Evolutionary conservation across 2,797 vertebrate species (phyloP), one percentile per base, ranked within the genome.

Genomic region (Coendou prehensilis): DNA sequence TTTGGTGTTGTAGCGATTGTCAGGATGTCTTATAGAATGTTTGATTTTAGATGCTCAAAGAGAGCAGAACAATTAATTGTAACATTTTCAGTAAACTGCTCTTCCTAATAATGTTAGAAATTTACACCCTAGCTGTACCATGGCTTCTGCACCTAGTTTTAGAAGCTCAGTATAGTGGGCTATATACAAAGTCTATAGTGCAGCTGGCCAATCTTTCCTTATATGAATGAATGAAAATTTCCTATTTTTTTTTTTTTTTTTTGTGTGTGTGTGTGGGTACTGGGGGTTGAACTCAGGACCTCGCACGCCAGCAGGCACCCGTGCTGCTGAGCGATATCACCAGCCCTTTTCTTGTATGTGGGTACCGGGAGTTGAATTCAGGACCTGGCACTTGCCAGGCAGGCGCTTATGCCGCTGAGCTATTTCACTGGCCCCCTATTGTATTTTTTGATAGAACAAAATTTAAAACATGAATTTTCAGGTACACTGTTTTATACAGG

Each of bases 391-490:
- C 37, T 41, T 41, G 37, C 37, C 37, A 41, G 37, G 37, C 37
- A 41, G 37, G 37, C 37, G 37, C 37, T 41, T 41, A 41, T 41
- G 37, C 37, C 37, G 37, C 37, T 41, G 37, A 41, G 37, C 37
- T 41, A 41, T 41, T 2, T 41, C 37, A 41, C 37, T 41, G 37
- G 37, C 37, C 37, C 37, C 37, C 37, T 41, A 26, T 69, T 75
- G 22, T n/a, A 41, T 91, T 82, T 93, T 95, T 91, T 95, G n/a
- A 75, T 83, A 63, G 88, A 94, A 69, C 47, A 78, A 30, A 85
- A 71, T 93, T 92, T 93, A 80, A 80, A 61, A 92, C 89, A 50
- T 76, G 52, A 88, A 33, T 95, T 94, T 94, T 91, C 69, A 95
- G 73, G 45, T 11, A 71, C 47, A 30, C 80, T 87, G 9, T 83